A percentile compares a stretch with the other conserved stretches of the same genome.
Conservation (phyloP, 1,140 invertebrate genomes). For the Papilio aristodemus region DNA sequence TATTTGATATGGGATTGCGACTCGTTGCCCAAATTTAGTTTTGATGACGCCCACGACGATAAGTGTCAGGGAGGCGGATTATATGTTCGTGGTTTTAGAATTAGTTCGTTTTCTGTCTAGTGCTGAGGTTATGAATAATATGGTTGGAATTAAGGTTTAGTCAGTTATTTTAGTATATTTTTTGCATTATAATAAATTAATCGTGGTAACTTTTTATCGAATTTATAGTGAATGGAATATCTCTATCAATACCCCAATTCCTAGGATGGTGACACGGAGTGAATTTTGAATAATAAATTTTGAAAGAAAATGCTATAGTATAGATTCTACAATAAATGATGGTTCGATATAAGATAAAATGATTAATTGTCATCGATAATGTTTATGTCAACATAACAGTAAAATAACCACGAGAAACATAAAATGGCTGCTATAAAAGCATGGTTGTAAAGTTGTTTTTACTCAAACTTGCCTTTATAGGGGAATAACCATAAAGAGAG, state of each 20-base stretch:
- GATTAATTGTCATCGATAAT: conserved; percentile 37
- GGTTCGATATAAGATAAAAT: conserved; percentile 31
- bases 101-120: conserved; percentile 42
- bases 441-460: conserved; percentile 75
- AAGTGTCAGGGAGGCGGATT: conserved; percentile 51
- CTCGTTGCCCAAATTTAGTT: conserved; percentile 66
- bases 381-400: conserved; percentile 38
- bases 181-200: background rate
- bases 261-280: too few relatives aligned
- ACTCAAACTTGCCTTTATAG: conserved; percentile 73
- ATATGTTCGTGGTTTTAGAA: conserved; percentile 42
- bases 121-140: conserved; percentile 18
- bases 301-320: too few relatives aligned
- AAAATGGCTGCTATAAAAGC: conserved; percentile 66
- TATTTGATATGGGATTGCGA: conserved; percentile 71
- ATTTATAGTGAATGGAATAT: background rate
- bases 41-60: conserved; percentile 56
- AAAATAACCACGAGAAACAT: conserved; percentile 59
- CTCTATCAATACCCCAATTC: too few relatives aligned
- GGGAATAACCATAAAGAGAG: conserved; percentile 71
- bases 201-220: too few relatives aligned
- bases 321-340: background rate
- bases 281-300: too few relatives aligned
- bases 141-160: conserved; percentile 22
- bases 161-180: background rate